These are phyloP conservation scores for Muscicapa comitata DNA, from an alignment of 2,797 vertebrate species.

Conservation along the genomic window DNA sequence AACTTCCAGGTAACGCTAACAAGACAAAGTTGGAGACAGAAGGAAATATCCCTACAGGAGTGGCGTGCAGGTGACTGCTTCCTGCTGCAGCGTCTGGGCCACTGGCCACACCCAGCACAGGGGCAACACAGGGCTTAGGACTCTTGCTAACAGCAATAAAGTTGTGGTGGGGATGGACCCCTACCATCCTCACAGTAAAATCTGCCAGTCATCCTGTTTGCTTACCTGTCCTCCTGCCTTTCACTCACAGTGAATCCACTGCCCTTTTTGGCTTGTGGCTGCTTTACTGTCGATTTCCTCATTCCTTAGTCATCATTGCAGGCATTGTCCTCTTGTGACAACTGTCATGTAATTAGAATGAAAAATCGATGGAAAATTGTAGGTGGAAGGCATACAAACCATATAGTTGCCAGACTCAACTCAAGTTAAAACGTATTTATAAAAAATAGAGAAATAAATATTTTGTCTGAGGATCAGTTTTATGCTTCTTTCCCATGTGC, in stretches of 20 bases:
- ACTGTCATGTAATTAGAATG: background rate
- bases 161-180: background rate
- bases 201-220: background rate
- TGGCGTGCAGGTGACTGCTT: background rate
- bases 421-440: background rate
- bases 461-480: background rate
- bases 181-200: background rate
- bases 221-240: background rate
- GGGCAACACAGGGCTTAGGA: background rate
- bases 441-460: background rate
- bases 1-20: background rate
- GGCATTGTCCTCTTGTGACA: background rate
- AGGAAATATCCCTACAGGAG: background rate
- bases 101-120: fast-evolving
- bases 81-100: background rate
- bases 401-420: background rate
- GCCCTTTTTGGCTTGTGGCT: background rate
- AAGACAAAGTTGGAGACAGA: background rate
- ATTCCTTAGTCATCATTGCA: background rate
- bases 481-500: background rate
- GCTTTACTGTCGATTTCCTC: background rate
- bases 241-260: background rate
- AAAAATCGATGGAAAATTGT: background rate
- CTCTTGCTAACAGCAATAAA: background rate
- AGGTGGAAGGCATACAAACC: background rate